Conservation (phyloP, 2,888 invertebrate species). For the Congeria kusceri region DNA sequence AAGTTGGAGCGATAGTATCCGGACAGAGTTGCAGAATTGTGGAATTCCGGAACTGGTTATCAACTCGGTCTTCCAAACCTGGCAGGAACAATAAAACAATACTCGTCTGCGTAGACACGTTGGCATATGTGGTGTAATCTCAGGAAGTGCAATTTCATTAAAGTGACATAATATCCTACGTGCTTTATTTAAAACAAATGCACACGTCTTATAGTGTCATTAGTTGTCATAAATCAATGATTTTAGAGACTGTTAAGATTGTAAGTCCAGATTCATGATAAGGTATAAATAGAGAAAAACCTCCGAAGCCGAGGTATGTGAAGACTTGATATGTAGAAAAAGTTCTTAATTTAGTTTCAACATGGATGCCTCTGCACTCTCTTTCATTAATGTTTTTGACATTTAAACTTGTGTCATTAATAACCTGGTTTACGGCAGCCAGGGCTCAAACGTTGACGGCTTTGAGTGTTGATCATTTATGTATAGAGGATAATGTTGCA, state of each 20-base stretch:
- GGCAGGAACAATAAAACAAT: slow-evolving; percentile 48
- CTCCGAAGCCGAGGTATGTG: slow-evolving; percentile 31
- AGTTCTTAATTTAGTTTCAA: slow-evolving; percentile 20
- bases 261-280: slow-evolving; percentile 46
- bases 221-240: slow-evolving; percentile 29
- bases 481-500: not conserved
- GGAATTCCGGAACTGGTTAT: slow-evolving; percentile 44
- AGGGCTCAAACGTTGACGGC: slow-evolving; percentile 27
- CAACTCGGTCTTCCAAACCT: slow-evolving; percentile 16
- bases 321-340: slow-evolving; percentile 35
- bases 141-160: slow-evolving; percentile 38
- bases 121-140: slow-evolving; percentile 49
- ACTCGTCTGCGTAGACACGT: slow-evolving; percentile 34
- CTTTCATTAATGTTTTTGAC: slow-evolving; percentile 22
- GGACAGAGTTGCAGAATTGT: slow-evolving; percentile 29
- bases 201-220: slow-evolving; percentile 38
- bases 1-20: slow-evolving; percentile 37
- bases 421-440: slow-evolving; percentile 18
- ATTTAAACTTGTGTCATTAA: slow-evolving; percentile 31
- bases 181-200: slow-evolving; percentile 18
- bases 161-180: slow-evolving; percentile 27
- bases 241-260: slow-evolving; percentile 36
- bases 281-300: slow-evolving; percentile 23
- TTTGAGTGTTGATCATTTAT: slow-evolving; percentile 16
- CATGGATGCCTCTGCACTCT: not conserved